Evolutionary conservation across 2,113 vertebrate genomes (phyloP), one percentile per base, ranked within the genome.

Genomic region (Ophiodon elongatus): DNA sequence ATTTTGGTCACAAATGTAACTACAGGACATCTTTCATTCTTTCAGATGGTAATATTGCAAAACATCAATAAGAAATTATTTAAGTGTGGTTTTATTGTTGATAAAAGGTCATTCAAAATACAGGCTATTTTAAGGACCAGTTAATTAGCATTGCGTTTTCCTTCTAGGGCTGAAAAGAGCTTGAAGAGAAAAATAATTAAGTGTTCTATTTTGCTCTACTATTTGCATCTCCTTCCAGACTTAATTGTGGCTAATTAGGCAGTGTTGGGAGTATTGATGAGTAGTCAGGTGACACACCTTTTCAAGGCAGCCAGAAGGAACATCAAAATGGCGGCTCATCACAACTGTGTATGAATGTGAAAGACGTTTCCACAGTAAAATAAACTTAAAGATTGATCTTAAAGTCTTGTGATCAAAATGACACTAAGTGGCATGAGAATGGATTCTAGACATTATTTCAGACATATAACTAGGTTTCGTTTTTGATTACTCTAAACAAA

Each of bases 231-330:
- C 11, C 0, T 81, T 74, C 72, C 76, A 83, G 68, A 85, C 63
- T 80, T 89, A 91, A 92, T 88, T 91, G 83, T 83, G 62, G 65
- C 79, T 84, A 89, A 92, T 92, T 90, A 89, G 35, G 62, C 31
- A 75, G 76, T 29, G 54, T 79, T 89, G 83, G 47, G 75, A 82
- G 70, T 82, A 88, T 76, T 88, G 84, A 88, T 75, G 85, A 71
- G 66, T 65, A 62, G 54, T 29, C 27, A 79, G 69, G 79, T 87
- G 77, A 86, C 77, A 87, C 70, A 85, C 76, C 72, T 85, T 88
- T 87, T 31, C 60, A 41, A 77, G 73, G 54, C 9, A 31, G 59
- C 56, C 62, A 78, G 29, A 29, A 62, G 39, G 70, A 5, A n/a
- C n/a, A 76, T 80, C 37, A 79, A 66, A 83, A 84, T 54, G 69